These are phyloP conservation scores for Tetheella fluctuosa DNA, from an alignment of 2,888 invertebrate species.

Conservation along the genomic window DNA sequence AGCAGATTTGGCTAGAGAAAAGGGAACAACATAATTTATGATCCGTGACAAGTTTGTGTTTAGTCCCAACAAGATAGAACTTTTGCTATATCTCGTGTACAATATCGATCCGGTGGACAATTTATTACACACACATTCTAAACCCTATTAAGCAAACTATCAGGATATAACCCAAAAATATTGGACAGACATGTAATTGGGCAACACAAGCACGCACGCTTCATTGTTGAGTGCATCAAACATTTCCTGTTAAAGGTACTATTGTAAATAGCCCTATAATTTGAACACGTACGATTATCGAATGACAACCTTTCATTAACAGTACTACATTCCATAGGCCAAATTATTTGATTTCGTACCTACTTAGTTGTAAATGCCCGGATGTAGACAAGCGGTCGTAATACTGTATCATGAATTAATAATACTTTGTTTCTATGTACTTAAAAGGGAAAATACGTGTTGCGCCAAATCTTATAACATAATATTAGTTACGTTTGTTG, in stretches of 20 bases:
- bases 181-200: background rate
- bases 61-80: too few species aligned
- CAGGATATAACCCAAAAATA: constrained; percentile 6
- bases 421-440: background rate
- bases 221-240: constrained; percentile 38
- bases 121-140: constrained; percentile 5
- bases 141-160: background rate
- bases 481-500: background rate
- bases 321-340: constrained; percentile 35
- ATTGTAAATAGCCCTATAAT: constrained; percentile 53
- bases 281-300: constrained; percentile 46
- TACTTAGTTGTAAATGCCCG: constrained; percentile 10
- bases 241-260: constrained; percentile 32
- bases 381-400: constrained; percentile 9
- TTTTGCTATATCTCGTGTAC: too few species aligned
- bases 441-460: background rate
- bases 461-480: background rate
- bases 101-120: background rate
- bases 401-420: too few species aligned
- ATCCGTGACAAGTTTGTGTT: too few species aligned
- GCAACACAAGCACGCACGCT: constrained; percentile 36
- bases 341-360: constrained; percentile 20
- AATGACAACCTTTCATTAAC: constrained; percentile 53
- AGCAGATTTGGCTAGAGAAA: too few species aligned
- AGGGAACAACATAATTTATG: too few species aligned